These are phyloP conservation scores for Malthinus flaveolus DNA, from an alignment of 2,888 invertebrate genomes.

Conservation along the genomic window DNA sequence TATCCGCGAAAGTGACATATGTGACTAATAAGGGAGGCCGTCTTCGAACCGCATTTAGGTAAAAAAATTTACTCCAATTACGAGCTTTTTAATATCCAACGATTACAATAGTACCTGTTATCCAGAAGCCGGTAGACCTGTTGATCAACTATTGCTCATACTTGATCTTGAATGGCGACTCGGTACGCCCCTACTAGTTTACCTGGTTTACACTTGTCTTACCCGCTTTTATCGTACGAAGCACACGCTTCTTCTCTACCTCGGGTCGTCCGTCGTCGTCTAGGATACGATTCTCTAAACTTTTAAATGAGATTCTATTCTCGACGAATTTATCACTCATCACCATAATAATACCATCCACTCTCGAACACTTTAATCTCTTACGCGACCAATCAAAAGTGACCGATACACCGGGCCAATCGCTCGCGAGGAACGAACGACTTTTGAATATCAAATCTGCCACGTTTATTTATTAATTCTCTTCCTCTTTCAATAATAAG, in stretches of 20 bases:
- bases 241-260: conserved; percentile 35
- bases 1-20: conserved; percentile 38
- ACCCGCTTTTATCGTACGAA: conserved; percentile 24
- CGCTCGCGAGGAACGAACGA: conserved; percentile 33
- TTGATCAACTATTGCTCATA: conserved; percentile 54
- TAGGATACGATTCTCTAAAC: conserved; percentile 20
- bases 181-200: conserved; percentile 51
- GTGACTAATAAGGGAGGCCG: conserved; percentile 41
- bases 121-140: conserved; percentile 52
- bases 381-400: conserved; percentile 40
- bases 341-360: neutral
- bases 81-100: conserved; percentile 51
- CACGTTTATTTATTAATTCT: too few species aligned
- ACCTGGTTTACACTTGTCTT: conserved; percentile 38
- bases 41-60: conserved; percentile 39
- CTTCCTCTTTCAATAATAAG: too few species aligned
- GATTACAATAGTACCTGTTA: conserved; percentile 56
- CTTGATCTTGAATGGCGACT: conserved; percentile 54
- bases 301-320: conserved; percentile 8
- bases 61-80: conserved; percentile 22
- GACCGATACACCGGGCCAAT: conserved; percentile 39
- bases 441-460: conserved; percentile 37
- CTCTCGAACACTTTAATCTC: conserved; percentile 34
- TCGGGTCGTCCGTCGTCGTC: conserved; percentile 39
- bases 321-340: conserved; percentile 1